Base-by-base conservation (phyloP, 2,797 vertebrate species). In the Siniperca undulata region DNA sequence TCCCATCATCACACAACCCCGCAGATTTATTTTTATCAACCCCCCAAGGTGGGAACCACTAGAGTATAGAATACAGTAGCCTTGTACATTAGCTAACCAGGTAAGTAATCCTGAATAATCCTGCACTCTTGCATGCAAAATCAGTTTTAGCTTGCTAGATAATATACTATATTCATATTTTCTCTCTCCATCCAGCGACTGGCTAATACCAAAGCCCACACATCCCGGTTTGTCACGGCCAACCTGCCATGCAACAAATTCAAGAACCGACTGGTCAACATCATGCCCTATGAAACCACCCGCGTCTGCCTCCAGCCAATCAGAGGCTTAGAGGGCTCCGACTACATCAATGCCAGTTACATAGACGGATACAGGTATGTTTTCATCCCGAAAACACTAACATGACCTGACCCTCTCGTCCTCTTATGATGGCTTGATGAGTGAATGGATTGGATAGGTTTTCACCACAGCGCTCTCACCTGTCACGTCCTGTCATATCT, bases 171-270 rank as follows among this genome's bases (percentile, higher is more conserved):
- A 7, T 56, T 56, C n/a, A 60, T 19, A 20, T 78, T 73, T 48
- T 78, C 69, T 81, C 13, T 70, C 46, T 76, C 70, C 42, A 10
- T 77, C 20, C 94, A 99, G 98, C 96, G 98, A 36, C 96, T 99
- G 44, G 98, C 98, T 84, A 99, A 98, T 95, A 97, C 97, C 91
- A 99, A 99, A 94, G 98, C 98, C 72, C 98, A 99, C 95, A 99
- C 98, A 0, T 99, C 98, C 61, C 95, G 98, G 82, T 99, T 99
- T 80, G 97, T 99, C 94, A 99, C 97, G 3, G 98, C 98, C 96
- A 99, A 99, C 91, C 97, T 99, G 85, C 98, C 98, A 8, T 99
- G 98, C 95, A 99, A 99, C 97, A 99, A 99, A 90, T 99, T 99
- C 95, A 99, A 99, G 95, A 99, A 99, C 88, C 97, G 98, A 88